phyloP scores from a whole-genome alignment of 1,140 invertebrate genomes.

The Gryllus bimaculatus region DNA sequence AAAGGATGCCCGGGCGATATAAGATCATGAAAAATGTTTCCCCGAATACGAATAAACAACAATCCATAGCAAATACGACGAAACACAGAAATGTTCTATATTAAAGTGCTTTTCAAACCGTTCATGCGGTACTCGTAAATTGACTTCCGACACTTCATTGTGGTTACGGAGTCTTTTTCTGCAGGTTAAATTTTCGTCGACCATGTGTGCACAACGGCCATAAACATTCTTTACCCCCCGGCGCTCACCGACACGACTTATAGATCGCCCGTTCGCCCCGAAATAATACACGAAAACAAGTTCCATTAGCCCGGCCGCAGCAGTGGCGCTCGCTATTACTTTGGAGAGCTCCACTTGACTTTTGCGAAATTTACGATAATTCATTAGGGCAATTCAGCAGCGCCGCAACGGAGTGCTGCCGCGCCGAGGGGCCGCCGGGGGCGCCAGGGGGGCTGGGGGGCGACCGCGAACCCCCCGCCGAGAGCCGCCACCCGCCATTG shows the following conservation, averaged over 20 bases:
- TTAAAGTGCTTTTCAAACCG: background rate
- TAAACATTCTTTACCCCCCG: background rate
- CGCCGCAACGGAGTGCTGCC: background rate
- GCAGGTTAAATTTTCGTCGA: background rate
- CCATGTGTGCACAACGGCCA: background rate
- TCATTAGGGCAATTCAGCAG: background rate
- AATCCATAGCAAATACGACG: background rate
- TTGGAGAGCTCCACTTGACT: background rate
- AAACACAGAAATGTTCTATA: background rate
- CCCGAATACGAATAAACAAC: background rate
- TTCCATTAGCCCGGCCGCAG: background rate
- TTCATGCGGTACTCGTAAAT: background rate
- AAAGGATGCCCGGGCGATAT: too few relatives aligned
- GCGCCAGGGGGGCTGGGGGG: too few relatives aligned
- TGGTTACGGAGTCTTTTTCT: background rate
- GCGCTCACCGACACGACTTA: background rate
- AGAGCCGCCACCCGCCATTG: too few relatives aligned
- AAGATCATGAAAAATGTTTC: background rate
- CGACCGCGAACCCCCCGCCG: background rate
- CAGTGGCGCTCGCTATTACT: background rate
- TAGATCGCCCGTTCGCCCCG: background rate
- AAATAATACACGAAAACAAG: constrained; percentile 5
- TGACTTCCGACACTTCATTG: background rate
- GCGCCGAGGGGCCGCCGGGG: too few relatives aligned
- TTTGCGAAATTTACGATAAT: constrained; percentile 2